Conservation (phyloP, 2,113 vertebrate genomes). For the Pachyramphus minor region DNA sequence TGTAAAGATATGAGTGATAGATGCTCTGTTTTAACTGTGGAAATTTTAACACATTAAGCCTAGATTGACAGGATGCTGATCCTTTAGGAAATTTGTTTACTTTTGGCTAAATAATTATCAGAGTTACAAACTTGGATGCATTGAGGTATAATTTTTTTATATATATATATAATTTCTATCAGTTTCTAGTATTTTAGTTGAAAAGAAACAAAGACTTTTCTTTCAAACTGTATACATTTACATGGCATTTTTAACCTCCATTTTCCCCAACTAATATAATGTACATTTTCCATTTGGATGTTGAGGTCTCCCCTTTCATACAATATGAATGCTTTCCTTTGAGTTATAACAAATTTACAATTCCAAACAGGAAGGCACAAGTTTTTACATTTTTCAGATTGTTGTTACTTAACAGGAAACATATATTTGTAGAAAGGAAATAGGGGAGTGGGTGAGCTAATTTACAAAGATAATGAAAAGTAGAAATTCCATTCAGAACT, state of each 20-base stretch:
- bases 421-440: background rate
- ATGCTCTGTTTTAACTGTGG: background rate
- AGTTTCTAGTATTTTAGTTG: background rate
- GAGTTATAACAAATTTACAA: background rate
- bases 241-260: background rate
- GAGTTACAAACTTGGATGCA: background rate
- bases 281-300: background rate
- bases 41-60: background rate
- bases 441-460: background rate
- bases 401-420: background rate
- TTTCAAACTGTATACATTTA: background rate
- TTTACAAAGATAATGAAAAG: background rate
- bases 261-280: background rate
- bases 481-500: background rate
- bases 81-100: background rate
- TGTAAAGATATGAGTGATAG: background rate
- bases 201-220: background rate
- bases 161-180: background rate
- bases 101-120: background rate
- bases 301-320: background rate
- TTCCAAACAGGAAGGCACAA: background rate
- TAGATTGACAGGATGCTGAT: background rate
- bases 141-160: background rate
- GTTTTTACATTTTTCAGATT: background rate
- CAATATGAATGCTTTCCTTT: background rate